Conservation (phyloP, 2,888 invertebrate species). For the Leistus spinibarbis region DNA sequence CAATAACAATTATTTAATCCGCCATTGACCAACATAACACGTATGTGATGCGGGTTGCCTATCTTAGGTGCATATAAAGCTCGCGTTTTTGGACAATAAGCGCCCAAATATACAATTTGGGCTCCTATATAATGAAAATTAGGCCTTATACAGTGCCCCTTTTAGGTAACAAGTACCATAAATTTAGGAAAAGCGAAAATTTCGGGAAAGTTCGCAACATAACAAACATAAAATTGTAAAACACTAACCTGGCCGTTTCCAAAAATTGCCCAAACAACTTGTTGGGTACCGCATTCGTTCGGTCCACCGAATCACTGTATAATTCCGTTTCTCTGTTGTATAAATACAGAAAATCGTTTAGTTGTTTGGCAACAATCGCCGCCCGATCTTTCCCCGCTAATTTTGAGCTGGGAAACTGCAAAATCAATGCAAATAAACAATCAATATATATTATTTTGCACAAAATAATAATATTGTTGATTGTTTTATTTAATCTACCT, state of each 20-base stretch:
- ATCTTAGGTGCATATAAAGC: too few relatives aligned
- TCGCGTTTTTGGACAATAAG: too few relatives aligned
- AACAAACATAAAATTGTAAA: neutral
- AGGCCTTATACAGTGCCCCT: neutral
- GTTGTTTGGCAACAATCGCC: slow-evolving; percentile 82
- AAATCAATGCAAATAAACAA: slow-evolving; percentile 24
- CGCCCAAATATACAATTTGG: too few relatives aligned
- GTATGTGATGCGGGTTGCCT: neutral
- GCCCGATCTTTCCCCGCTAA: slow-evolving; percentile 80
- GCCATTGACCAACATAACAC: neutral
- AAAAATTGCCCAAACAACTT: slow-evolving; percentile 67
- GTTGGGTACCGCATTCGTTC: slow-evolving; percentile 63
- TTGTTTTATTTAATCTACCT: slow-evolving; percentile 53
- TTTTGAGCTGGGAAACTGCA: slow-evolving; percentile 71
- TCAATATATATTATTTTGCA: slow-evolving; percentile 42
- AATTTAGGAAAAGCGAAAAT: neutral
- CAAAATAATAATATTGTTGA: neutral
- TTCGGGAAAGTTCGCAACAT: neutral
- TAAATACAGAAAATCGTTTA: slow-evolving; percentile 82
- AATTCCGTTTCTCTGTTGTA: slow-evolving; percentile 84
- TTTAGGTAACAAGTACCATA: neutral
- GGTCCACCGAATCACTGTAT: slow-evolving; percentile 73
- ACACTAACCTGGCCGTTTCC: slow-evolving; percentile 62
- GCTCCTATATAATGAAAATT: too few relatives aligned
- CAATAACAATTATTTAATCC: too few relatives aligned